Evolutionary conservation across 2,888 invertebrate species (phyloP), one percentile per base, ranked within the genome.

Genomic region (Netelia melanura): DNA sequence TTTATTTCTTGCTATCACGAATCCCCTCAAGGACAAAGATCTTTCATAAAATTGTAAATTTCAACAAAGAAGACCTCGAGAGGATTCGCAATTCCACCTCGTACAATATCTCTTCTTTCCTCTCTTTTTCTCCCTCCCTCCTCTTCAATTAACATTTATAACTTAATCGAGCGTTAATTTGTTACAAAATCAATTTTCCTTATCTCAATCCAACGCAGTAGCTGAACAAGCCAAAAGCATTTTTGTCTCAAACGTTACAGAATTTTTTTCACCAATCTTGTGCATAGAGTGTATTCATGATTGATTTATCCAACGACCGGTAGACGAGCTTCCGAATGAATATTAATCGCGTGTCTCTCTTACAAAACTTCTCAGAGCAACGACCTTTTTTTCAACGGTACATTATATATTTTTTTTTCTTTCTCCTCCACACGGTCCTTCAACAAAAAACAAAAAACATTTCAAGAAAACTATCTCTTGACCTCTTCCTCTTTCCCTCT

Each of bases 311-410:
- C 70, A 70, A 78, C 64, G 52, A 76, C 56, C 64, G 38, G 65
- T 21, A 74, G 71, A 80, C 83, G 74, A 76, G 78, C 52, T 84
- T 83, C 78, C 83, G 83, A 82, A 83, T 77, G 84, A 85, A 86
- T 87, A 85, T 80, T 75, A 84, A 86, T 82, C 23, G 72, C 23
- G 72, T n/a, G 54, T 68, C 68, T 71, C 54, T 52, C 48, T 43
- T 64, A 65, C 25, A n/a, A n/a, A 38, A 11, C 11, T 71, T 62
- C 70, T 25, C 70, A 62, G 85, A 84, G 72, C 87, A 77, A 82
- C 84, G 83, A 84, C 85, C 85, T 84, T 85, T 85, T 83, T 81
- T 79, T 62, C 80, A 87, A 86, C 86, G 85, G 85, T 87, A 86
- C 70, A 86, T 77, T 71, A 75, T 48, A 58, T 81, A 5, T 38